Evolutionary conservation across 2,797 vertebrate species (phyloP).

Genomic region (Glyptemys insculpta): DNA sequence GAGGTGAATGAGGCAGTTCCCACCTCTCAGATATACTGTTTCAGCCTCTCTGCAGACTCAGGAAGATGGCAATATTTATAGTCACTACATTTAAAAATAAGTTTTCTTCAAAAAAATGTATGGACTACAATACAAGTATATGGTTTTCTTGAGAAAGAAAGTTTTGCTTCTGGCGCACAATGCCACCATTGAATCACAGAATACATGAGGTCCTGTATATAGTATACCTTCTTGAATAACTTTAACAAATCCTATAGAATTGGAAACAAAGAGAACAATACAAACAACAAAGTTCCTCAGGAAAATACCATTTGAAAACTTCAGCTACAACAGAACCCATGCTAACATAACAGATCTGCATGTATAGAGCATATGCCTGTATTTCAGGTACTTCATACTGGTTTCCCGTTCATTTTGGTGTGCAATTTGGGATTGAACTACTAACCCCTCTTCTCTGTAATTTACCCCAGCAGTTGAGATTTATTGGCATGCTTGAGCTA

Average conservation of each 20-base stretch:
- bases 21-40: neutral
- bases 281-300: neutral
- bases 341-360: neutral
- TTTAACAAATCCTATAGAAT: neutral
- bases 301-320: neutral
- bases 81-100: neutral
- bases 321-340: neutral
- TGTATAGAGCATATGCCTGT: neutral
- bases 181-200: neutral
- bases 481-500: neutral
- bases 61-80: neutral
- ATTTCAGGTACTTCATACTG: neutral
- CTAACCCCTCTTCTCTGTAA: neutral
- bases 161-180: neutral
- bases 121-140: neutral
- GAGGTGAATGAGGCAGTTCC: neutral
- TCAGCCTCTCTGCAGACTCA: neutral
- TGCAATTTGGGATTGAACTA: neutral
- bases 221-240: neutral
- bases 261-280: neutral
- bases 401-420: neutral
- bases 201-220: neutral
- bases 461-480: neutral
- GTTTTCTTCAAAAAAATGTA: neutral
- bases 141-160: neutral